Evolutionary conservation across 2,888 invertebrate genomes (phyloP), one percentile per base, ranked within the genome.

Genomic region (Apoderus coryli): DNA sequence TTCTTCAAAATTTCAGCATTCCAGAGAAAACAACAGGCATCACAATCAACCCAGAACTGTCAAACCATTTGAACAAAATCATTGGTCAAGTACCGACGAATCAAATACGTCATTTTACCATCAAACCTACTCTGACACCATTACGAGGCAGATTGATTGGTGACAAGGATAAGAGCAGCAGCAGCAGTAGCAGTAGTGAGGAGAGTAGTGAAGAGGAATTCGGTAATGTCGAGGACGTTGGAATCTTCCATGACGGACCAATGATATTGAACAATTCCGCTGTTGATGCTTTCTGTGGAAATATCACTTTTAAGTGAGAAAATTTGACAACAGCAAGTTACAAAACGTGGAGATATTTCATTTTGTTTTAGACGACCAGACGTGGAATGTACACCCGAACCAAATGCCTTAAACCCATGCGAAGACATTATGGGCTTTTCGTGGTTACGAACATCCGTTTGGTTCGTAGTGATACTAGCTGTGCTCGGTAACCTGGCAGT

Each of bases 381-480:
- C 40, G 64, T 77, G 3, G 63, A 67, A 46, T 85, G 84, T 52
- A 66, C 63, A 22, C 86, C 86, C 0, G 64, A 65, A 37, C 78
- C 85, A 0, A 76, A 88, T 54, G 81, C 79, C 0, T 60, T 86
- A 29, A 88, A 85, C 57, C 86, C 86, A 1, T 88, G 88, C 55
- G 86, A 86, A 52, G 86, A 88, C 53, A 82, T 88, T 34, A 84
- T 88, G 78, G 85, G 85, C 13, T 76, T 75, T 54, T 58, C 69
- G 25, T 79, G 77, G 73, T 61, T 84, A 3, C 67, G 84, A 32
- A 68, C 74, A 41, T 75, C 81, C 29, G 85, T 89, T 3, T 92
- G 90, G 89, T 64, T 85, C 43, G 88, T 89, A 14, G 74, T 86
- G 34, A 59, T 76, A 1, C 65, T 84, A 5, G 85, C 88, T 0